Base-by-base conservation (phyloP, 2,113 vertebrate species). In the Gadus macrocephalus region DNA sequence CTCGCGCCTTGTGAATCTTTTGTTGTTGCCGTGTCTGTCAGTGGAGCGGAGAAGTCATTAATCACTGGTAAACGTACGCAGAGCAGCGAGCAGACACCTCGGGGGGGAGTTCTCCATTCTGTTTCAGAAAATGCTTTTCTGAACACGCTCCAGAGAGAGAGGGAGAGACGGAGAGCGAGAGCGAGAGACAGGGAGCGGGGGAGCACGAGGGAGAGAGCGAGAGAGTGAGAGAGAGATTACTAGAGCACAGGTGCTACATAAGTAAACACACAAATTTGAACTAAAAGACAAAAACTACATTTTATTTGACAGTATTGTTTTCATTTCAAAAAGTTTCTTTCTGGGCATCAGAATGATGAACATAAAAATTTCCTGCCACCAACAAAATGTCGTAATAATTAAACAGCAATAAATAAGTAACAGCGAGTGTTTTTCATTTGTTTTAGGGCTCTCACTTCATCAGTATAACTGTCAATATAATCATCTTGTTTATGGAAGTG, bases 31-130 rank as follows among this genome's bases (percentile, higher is more conserved):
- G 65, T 81, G 74, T 87, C 79, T 85, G 81, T 86, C 84, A 79
- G 84, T 53, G 83, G 78, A 87, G 81, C 74, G 16, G 63, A 83
- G 82, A 76, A 84, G 73, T 81, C 87, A 87, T 89, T 90, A 88
- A 90, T 88, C 87, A 88, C 73, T 77, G 71, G 83, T 88, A 89
- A 88, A 90, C 70, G 80, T 81, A 83, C 80, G 35, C 71, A 74
- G 78, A 87, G 81, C 78, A 82, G 77, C 80, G 76, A 72, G 71
- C 79, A 79, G 81, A 73, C 82, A 77, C 85, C 77, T 75, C 70
- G 0, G 72, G 67, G 78, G 71, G 38, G 63, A 22, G 49, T 66
- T 85, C 70, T 80, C 76, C 79, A 79, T 86, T 86, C 75, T 85
- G 73, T 67, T 31, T 83, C 67, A 53, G 67, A 86, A 83, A 85